Conservation (phyloP, 2,888 invertebrate genomes). For the Drosophila nr. perissopoda region DNA sequence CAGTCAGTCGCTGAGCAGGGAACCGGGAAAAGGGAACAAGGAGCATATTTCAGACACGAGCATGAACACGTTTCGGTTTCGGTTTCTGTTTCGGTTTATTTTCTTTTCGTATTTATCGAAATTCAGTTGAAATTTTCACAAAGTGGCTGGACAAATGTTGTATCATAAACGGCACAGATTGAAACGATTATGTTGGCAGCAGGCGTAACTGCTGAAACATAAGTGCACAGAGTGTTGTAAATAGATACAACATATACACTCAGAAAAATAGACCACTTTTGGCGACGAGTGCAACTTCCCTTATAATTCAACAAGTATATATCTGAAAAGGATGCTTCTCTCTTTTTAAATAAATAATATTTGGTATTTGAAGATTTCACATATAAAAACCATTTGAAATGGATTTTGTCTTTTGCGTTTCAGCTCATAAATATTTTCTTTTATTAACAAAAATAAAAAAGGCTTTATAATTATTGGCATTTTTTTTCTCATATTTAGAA, state of each 20-base stretch:
- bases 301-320: background rate
- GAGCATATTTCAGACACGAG: constrained; percentile 17
- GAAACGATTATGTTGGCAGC: constrained; percentile 44
- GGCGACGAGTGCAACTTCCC: background rate
- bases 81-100: constrained; percentile 9
- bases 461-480: no score
- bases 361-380: no score
- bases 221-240: background rate
- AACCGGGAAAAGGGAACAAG: constrained; percentile 26
- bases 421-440: no score
- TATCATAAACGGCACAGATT: constrained; percentile 52
- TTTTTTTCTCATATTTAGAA: no score
- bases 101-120: constrained; percentile 22
- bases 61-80: constrained; percentile 40
- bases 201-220: constrained; percentile 26
- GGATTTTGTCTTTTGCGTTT: no score
- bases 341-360: no score
- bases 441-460: no score
- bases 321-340: background rate
- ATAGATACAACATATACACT: background rate
- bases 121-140: constrained; percentile 43
- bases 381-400: no score
- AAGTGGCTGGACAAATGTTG: constrained; percentile 56
- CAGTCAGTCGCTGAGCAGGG: constrained; percentile 9
- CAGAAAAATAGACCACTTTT: background rate